phyloP scores from a whole-genome alignment of 2,797 vertebrate genomes.

The Platalea minor region DNA sequence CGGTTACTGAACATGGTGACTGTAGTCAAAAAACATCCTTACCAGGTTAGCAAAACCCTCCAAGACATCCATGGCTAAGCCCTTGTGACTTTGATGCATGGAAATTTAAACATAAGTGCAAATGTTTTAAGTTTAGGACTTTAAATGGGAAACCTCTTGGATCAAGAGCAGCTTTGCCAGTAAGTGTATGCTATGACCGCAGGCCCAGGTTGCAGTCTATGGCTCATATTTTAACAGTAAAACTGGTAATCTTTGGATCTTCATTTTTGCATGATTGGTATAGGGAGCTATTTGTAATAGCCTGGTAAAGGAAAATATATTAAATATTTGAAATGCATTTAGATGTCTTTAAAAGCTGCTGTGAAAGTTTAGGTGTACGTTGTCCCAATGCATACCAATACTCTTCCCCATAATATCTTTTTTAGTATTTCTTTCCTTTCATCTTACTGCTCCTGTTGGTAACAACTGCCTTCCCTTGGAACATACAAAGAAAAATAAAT shows the following conservation, averaged over 20 bases:
- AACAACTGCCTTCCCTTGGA: neutral
- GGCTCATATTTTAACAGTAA: neutral
- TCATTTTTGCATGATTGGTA: accelerated
- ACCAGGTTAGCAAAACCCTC: neutral
- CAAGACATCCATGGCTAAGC: neutral
- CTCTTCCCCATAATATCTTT: neutral
- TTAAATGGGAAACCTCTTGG: neutral
- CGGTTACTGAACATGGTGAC: neutral
- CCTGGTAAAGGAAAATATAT: neutral
- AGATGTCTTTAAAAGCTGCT: neutral
- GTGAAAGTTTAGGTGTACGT: neutral
- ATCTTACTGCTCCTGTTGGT: neutral
- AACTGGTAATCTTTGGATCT: neutral
- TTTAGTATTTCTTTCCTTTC: neutral
- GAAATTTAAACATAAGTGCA: neutral
- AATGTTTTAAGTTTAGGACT: neutral
- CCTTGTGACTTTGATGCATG: neutral
- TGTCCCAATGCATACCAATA: neutral
- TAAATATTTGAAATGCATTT: neutral
- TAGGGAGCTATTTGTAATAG: neutral
- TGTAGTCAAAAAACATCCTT: neutral
- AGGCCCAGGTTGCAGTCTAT: neutral
- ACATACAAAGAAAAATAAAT: neutral
- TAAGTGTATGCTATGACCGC: neutral
- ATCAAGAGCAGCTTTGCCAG: neutral